These are phyloP conservation scores for Exocentrus adspersus DNA, from an alignment of 2,888 invertebrate species.

Conservation along the genomic window DNA sequence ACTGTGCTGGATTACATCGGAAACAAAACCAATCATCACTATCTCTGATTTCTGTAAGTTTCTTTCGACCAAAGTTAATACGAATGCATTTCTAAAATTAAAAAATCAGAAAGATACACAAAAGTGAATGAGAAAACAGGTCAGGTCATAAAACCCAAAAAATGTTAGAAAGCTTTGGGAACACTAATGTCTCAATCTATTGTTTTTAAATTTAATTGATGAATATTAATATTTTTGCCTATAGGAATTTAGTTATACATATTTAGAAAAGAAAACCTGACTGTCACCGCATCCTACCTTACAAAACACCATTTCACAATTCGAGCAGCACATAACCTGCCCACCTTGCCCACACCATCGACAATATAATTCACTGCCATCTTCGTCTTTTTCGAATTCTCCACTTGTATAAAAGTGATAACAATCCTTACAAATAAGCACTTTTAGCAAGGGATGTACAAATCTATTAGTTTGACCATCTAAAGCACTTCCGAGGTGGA, in stretches of 20 bases:
- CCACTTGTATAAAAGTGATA: conserved; percentile 83
- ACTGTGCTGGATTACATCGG: conserved; percentile 74
- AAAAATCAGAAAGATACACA: neutral
- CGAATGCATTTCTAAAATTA: conserved; percentile 75
- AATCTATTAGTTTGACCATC: conserved; percentile 72
- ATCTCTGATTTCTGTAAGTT: conserved; percentile 76
- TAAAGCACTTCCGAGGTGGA: conserved; percentile 78
- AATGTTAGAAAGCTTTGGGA: no score
- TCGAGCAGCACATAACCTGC: conserved; percentile 79
- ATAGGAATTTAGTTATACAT: no score
- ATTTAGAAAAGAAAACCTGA: no score
- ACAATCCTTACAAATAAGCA: conserved; percentile 77
- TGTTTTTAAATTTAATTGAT: no score
- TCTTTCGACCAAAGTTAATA: conserved; percentile 73
- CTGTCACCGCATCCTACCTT: conserved; percentile 63
- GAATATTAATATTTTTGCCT: no score
- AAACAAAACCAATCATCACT: conserved; percentile 86
- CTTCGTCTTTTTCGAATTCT: conserved; percentile 84
- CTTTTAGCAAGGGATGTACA: conserved; percentile 78
- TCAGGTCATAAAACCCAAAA: neutral
- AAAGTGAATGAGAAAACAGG: neutral
- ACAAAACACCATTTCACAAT: conserved; percentile 79
- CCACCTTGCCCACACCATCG: conserved; percentile 84
- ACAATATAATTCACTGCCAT: conserved; percentile 84
- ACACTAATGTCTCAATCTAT: no score